Base-by-base conservation (phyloP, 2,113 vertebrate species). In the Vombatus ursinus region DNA sequence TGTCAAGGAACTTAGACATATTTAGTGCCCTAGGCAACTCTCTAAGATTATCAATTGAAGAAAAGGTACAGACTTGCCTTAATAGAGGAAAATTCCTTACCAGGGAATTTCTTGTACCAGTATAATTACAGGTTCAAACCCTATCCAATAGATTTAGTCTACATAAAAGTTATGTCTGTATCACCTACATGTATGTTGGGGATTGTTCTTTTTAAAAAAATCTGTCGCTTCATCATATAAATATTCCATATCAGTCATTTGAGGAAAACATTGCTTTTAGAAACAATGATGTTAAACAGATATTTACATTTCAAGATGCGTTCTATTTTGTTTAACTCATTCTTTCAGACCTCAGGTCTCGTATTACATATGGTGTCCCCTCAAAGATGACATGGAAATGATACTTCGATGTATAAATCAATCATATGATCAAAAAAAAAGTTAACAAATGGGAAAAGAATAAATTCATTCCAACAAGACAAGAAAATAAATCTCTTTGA, bases 381-480 rank as follows among this genome's bases (percentile, higher is more conserved):
- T 1, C 22, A 5, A 95, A 91, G 1, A 52, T 94, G 68, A 10
- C 31, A n/a, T 77, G 92, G 77, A 93, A 96, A 95, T 50, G 19
- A 96, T 90, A 4, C 52, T 90, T 48, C 3, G 22, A n/a, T 49
- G 89, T 50, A 47, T 52, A n/a, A 22, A 91, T 1, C 92, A 95
- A 95, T 68, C n/a, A 2, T 94, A 84, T 1, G 94, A 94, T 95
- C 14, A 95, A 3, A 97, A 92, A 50, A 84, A 31, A 22, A 93
- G 3, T 96, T 31, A 77, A 92, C 84, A 97, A 95, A 61, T 77
- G 31, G 5, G 52, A 95, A 96, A 94, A 96, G 26, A 9, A 50
- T 93, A 0, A 84, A 93, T 44, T 94, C 0, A 2, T 93, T 95
- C 37, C 61, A 8, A 0, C 37, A 96, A 93, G 2, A 93, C 91